A percentile compares a stretch with the other conserved stretches of the same genome.
These are phyloP conservation scores for Amorpha juglandis DNA, from an alignment of 2,888 invertebrate genomes.

Conservation along the genomic window DNA sequence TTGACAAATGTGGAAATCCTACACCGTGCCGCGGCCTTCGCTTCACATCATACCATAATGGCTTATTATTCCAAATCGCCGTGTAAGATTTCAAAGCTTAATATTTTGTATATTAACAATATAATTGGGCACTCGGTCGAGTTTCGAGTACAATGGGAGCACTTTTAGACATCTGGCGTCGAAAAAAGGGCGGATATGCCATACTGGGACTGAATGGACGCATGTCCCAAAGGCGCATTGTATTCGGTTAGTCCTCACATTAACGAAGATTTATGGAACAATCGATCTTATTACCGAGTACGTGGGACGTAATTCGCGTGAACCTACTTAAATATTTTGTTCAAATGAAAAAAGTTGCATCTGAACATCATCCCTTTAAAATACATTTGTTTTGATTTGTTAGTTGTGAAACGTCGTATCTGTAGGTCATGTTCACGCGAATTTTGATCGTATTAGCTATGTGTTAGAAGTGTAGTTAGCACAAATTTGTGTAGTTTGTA, in stretches of 20 bases:
- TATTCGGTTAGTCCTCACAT: slow-evolving; percentile 5
- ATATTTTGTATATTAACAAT: slow-evolving; percentile 84
- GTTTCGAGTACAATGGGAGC: slow-evolving; percentile 60
- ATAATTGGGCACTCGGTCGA: slow-evolving; percentile 81
- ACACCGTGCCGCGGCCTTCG: slow-evolving; percentile 42
- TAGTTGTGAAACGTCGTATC: slow-evolving; percentile 42
- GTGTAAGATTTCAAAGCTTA: slow-evolving; percentile 79
- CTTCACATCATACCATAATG: slow-evolving; percentile 54
- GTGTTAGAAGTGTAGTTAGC: slow-evolving; percentile 44
- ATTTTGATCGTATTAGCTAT: slow-evolving; percentile 36
- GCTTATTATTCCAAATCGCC: slow-evolving; percentile 75
- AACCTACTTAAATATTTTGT: slow-evolving; percentile 33
- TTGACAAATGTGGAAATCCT: slow-evolving; percentile 43
- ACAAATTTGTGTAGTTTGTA: slow-evolving; percentile 31
- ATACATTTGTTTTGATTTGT: slow-evolving; percentile 63
- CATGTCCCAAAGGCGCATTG: slow-evolving; percentile 67
- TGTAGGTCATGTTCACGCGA: slow-evolving; percentile 28
- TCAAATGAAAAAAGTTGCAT: slow-evolving; percentile 60
- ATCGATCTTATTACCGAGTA: slow-evolving; percentile 27
- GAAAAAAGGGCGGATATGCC: slow-evolving; percentile 83
- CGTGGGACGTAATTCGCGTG: slow-evolving; percentile 44
- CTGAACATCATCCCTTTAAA: slow-evolving; percentile 80
- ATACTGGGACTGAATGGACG: slow-evolving; percentile 76
- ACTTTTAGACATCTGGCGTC: slow-evolving; percentile 76
- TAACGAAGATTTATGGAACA: not conserved